Evolutionary conservation across 2,888 invertebrate species (phyloP).

Genomic region (Odiellus spinosus): DNA sequence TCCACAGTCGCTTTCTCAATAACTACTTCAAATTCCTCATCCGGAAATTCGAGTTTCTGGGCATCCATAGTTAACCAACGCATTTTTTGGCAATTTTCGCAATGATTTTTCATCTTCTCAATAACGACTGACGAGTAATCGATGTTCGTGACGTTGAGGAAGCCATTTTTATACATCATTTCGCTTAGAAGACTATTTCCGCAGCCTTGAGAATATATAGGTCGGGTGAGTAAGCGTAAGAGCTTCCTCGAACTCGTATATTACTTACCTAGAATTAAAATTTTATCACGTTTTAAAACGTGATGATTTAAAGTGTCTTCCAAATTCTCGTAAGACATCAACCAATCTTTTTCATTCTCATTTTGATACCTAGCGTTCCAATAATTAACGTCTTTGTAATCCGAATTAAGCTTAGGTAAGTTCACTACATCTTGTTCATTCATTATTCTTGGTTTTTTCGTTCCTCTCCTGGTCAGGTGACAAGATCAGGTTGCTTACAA

Average conservation of each 20-base stretch:
- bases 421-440: too few species aligned
- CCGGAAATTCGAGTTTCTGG: conserved; percentile 24
- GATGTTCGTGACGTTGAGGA: conserved; percentile 30
- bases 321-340: conserved; percentile 5
- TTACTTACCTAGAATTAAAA: conserved; percentile 11
- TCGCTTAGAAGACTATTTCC: conserved; percentile 33
- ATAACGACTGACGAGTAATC: conserved; percentile 33
- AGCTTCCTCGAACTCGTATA: background rate
- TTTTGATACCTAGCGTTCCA: conserved; percentile 6
- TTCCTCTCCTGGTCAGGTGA: too few species aligned
- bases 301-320: background rate
- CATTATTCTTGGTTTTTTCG: too few species aligned
- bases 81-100: conserved; percentile 25
- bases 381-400: conserved; percentile 5
- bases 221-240: background rate
- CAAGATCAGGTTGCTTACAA: too few species aligned
- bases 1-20: conserved; percentile 36
- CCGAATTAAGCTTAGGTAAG: conserved; percentile 1
- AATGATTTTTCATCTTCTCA: conserved; percentile 26
- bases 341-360: conserved; percentile 10
- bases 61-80: conserved; percentile 33
- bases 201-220: conserved; percentile 27
- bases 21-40: conserved; percentile 31
- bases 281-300: conserved; percentile 5
- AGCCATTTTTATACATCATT: conserved; percentile 32